Percentiles rank a stretch among this genome's conserved stretches.
Evolutionary conservation across 2,888 invertebrate genomes (phyloP).

Genomic region (Phaonia tiefii): DNA sequence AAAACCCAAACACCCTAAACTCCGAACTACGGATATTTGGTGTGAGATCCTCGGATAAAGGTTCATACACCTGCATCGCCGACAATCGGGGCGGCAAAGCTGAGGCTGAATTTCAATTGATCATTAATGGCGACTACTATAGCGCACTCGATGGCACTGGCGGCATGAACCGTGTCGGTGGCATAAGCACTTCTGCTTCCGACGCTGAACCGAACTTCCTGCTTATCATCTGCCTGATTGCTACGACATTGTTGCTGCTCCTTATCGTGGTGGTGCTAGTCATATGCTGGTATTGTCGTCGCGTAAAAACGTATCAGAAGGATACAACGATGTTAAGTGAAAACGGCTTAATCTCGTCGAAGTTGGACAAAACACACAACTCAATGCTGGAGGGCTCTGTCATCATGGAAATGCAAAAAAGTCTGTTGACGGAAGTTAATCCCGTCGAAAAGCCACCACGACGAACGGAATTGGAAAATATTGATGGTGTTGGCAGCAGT

Average conservation of each 20-base stretch:
- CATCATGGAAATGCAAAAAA: slow-evolving; percentile 91
- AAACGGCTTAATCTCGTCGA: slow-evolving; percentile 78
- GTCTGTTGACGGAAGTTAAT: slow-evolving; percentile 90
- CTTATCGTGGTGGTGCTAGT: slow-evolving; percentile 82
- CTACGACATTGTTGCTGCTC: slow-evolving; percentile 82
- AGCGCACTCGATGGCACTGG: slow-evolving; percentile 76
- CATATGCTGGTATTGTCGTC: slow-evolving; percentile 82
- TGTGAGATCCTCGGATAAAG: slow-evolving; percentile 84
- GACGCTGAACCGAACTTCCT: slow-evolving; percentile 81
- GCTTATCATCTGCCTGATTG: slow-evolving; percentile 81
- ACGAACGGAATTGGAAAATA: slow-evolving; percentile 87
- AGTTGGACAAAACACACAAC: slow-evolving; percentile 83
- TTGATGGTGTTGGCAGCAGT: slow-evolving; percentile 82
- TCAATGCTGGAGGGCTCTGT: slow-evolving; percentile 88
- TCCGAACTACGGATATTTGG: slow-evolving; percentile 85
- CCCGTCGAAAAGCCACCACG: slow-evolving; percentile 92
- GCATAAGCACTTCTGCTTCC: slow-evolving; percentile 77
- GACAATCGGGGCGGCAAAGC: slow-evolving; percentile 90
- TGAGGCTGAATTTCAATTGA: slow-evolving; percentile 87
- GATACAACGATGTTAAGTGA: slow-evolving; percentile 80
- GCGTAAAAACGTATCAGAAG: slow-evolving; percentile 82
- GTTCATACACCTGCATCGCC: slow-evolving; percentile 89
- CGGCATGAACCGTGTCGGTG: slow-evolving; percentile 72
- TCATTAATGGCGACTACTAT: slow-evolving; percentile 80
- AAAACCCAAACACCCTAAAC: slow-evolving; percentile 70